Evolutionary conservation across 2,888 invertebrate species (phyloP).

Genomic region (Apeira syringaria): DNA sequence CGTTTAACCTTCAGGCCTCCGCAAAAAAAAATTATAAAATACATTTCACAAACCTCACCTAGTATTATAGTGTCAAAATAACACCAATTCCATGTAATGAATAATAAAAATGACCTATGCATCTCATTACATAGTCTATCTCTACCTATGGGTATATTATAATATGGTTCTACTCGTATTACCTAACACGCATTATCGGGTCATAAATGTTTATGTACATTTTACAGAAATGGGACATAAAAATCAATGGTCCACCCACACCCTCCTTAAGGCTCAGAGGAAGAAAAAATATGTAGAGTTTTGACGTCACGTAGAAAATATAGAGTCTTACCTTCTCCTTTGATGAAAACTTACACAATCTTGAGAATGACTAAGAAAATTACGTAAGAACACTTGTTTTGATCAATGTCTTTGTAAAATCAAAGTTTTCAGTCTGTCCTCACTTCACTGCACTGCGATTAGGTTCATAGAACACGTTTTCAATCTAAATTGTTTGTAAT

Average conservation of each 20-base stretch:
- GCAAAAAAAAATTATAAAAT: too few species aligned
- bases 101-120: background rate
- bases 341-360: constrained; percentile 41
- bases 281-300: background rate
- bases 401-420: constrained; percentile 23
- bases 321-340: constrained; percentile 26
- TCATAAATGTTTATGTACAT: constrained; percentile 3
- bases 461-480: constrained; percentile 19
- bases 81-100: too few species aligned
- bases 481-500: constrained; percentile 11
- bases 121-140: too few species aligned
- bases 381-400: constrained; percentile 44
- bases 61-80: too few species aligned
- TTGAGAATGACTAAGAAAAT: constrained; percentile 39
- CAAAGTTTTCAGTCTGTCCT: constrained; percentile 25
- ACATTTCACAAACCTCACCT: too few species aligned
- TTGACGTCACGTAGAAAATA: too few species aligned
- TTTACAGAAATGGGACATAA: constrained; percentile 6
- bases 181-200: constrained; percentile 1
- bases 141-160: background rate
- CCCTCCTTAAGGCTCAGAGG: background rate
- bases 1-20: too few species aligned
- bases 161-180: background rate
- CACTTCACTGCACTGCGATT: constrained; percentile 37
- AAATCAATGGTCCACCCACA: constrained; percentile 17